Percentiles rank a stretch among this genome's conserved stretches.
Conservation (phyloP, 2,113 vertebrate genomes). For the Amia ocellicauda region DNA sequence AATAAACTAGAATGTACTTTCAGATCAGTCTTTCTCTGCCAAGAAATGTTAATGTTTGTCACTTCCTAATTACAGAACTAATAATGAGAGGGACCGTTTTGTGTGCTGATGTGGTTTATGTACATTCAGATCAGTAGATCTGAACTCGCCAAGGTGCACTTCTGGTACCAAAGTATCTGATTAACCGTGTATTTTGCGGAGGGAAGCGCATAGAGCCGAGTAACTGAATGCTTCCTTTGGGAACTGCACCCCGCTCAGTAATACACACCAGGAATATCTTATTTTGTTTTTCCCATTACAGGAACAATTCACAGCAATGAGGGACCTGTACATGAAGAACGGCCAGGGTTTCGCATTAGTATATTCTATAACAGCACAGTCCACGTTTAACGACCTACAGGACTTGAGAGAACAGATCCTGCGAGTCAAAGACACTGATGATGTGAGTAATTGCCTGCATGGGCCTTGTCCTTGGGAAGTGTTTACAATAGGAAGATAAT, state of each 20-base stretch:
- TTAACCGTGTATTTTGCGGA: background rate
- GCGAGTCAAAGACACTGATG: constrained; percentile 82
- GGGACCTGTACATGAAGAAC: constrained; percentile 82
- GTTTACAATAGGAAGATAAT: background rate
- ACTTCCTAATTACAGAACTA: background rate
- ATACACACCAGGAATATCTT: background rate
- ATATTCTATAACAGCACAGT: constrained; percentile 82
- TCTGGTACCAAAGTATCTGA: background rate
- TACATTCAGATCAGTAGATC: background rate
- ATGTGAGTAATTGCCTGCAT: constrained; percentile 56
- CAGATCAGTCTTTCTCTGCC: too few relatives aligned
- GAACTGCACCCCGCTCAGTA: too few relatives aligned
- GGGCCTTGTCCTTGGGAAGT: background rate
- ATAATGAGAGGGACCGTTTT: background rate
- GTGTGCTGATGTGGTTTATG: background rate
- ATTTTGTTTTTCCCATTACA: constrained; percentile 39
- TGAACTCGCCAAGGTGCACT: background rate
- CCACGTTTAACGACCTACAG: constrained; percentile 80
- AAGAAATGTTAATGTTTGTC: too few relatives aligned
- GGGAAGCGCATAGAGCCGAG: background rate
- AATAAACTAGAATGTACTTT: too few relatives aligned
- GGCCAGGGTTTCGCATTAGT: constrained; percentile 82
- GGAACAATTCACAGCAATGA: constrained; percentile 83
- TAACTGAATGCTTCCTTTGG: background rate
- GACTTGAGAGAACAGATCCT: constrained; percentile 81